phyloP scores from a whole-genome alignment of 2,113 vertebrate species.

The Haemorhous mexicanus region DNA sequence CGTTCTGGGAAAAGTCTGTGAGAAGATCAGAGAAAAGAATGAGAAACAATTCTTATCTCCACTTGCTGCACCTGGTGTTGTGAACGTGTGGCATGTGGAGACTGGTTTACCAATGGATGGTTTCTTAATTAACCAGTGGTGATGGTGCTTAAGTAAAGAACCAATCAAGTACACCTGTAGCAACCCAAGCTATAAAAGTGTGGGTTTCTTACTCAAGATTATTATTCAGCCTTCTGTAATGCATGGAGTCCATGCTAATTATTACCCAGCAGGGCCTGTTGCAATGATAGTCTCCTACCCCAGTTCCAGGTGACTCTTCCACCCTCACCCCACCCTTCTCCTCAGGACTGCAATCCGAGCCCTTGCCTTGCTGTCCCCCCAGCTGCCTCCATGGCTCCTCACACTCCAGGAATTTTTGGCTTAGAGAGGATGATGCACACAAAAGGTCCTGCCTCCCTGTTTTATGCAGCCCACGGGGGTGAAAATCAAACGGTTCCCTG shows the following conservation, averaged over 20 bases:
- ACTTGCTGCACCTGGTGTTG: not conserved
- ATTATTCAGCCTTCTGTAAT: not conserved
- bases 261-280: not conserved
- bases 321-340: not conserved
- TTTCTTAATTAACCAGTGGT: not conserved
- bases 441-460: not conserved
- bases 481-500: slow-evolving; percentile 13
- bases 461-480: not conserved
- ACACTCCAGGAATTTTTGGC: rapidly evolving
- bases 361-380: rapidly evolving
- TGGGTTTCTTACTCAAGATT: not conserved
- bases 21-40: not conserved
- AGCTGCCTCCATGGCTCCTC: not conserved
- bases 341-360: rapidly evolving
- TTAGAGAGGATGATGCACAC: not conserved
- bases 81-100: not conserved
- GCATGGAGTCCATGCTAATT: not conserved
- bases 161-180: not conserved
- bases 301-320: not conserved
- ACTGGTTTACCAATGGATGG: not conserved
- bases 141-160: not conserved
- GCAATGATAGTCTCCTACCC: not conserved
- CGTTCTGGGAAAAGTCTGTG: not conserved
- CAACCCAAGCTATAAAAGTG: not conserved
- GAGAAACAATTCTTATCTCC: not conserved